These are phyloP conservation scores for Lasiommata megera DNA, from an alignment of 2,888 invertebrate species.

Conservation along the genomic window DNA sequence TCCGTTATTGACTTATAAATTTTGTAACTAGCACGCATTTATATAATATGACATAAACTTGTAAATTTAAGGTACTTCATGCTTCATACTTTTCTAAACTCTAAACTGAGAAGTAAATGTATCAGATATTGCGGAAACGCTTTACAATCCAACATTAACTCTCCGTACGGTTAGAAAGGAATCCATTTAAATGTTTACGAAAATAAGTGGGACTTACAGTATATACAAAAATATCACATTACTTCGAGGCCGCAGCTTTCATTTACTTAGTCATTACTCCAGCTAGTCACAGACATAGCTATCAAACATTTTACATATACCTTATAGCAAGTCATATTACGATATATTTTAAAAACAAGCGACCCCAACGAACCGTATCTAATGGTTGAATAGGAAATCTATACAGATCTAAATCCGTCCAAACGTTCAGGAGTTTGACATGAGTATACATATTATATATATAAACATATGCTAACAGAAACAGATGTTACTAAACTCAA, in stretches of 20 bases:
- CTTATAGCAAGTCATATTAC: neutral
- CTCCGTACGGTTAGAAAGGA: constrained; percentile 71
- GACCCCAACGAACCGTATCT: neutral
- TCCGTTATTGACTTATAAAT: too few species aligned
- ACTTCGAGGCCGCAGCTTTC: constrained; percentile 82
- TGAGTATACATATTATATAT: too few species aligned
- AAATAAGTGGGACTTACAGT: constrained; percentile 80
- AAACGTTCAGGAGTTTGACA: too few species aligned
- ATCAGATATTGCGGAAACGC: constrained; percentile 3
- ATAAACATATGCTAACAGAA: too few species aligned
- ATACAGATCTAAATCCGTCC: too few species aligned
- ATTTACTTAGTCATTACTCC: constrained; percentile 72
- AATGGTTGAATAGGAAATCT: too few species aligned
- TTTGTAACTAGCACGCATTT: too few species aligned
- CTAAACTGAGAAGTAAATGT: neutral
- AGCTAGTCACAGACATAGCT: neutral
- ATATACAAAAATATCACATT: constrained; percentile 82
- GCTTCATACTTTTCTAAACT: too few species aligned
- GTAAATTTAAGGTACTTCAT: too few species aligned
- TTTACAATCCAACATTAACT: constrained; percentile 55
- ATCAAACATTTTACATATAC: neutral
- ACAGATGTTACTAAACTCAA: too few species aligned
- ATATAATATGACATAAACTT: too few species aligned
- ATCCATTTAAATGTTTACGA: constrained; percentile 80
- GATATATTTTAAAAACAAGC: neutral